Conservation (phyloP, 2,113 vertebrate genomes). For the Seriola rivoliana region DNA sequence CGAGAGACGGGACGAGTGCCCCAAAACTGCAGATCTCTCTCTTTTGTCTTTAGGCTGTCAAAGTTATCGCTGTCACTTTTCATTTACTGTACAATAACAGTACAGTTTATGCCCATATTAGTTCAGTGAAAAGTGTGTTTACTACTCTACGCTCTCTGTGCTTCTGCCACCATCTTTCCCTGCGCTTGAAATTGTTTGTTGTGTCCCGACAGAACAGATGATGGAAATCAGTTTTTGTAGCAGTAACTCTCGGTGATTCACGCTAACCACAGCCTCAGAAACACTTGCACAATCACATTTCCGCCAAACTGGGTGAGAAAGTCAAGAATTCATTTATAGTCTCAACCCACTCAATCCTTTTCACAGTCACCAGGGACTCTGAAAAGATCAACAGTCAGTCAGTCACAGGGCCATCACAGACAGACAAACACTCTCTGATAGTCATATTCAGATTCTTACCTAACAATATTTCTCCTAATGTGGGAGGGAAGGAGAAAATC, state of each 20-base stretch:
- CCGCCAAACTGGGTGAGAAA: constrained; percentile 50
- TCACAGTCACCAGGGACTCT: constrained; percentile 48
- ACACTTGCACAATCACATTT: constrained; percentile 51
- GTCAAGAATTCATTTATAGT: constrained; percentile 60
- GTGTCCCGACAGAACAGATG: constrained; percentile 49
- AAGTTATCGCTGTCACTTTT: constrained; percentile 63
- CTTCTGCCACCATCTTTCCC: constrained; percentile 29
- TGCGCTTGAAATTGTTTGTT: constrained; percentile 39
- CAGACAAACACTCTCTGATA: constrained; percentile 36
- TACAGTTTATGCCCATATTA: constrained; percentile 53
- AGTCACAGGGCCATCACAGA: constrained; percentile 52
- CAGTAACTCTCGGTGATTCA: constrained; percentile 51
- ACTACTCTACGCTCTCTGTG: constrained; percentile 35
- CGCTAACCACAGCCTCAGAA: constrained; percentile 39
- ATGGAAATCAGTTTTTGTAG: constrained; percentile 45
- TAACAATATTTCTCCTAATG: constrained; percentile 54
- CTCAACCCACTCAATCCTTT: constrained; percentile 63
- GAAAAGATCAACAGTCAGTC: constrained; percentile 66
- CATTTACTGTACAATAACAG: constrained; percentile 67
- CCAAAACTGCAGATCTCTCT: constrained; percentile 57
- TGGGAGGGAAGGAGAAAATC: constrained; percentile 49
- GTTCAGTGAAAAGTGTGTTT: constrained; percentile 45
- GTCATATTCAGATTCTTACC: constrained; percentile 47
- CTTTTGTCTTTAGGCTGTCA: constrained; percentile 71
- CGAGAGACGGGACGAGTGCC: constrained; percentile 66